Conservation (phyloP, 2,797 vertebrate genomes). For the Notamacropus eugenii region DNA sequence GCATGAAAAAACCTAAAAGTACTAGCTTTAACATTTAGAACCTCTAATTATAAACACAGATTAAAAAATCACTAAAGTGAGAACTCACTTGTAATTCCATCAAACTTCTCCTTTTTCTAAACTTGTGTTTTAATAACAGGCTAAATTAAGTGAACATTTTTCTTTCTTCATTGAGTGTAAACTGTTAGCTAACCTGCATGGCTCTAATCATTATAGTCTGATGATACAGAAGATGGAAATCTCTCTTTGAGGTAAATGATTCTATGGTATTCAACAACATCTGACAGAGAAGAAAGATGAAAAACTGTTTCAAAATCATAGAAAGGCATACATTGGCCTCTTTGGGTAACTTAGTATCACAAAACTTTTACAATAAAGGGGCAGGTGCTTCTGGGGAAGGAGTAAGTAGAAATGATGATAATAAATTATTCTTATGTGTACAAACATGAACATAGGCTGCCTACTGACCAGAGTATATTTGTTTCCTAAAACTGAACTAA, state of each 20-base stretch:
- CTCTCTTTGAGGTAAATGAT: slow-evolving; percentile 69
- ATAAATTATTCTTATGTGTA: not conserved
- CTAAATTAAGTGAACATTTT: not conserved
- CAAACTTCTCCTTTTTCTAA: not conserved
- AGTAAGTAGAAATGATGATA: not conserved
- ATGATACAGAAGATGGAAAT: not conserved
- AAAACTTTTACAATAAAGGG: not conserved
- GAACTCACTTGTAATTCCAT: not conserved
- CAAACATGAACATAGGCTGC: slow-evolving; percentile 48
- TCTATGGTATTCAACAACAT: slow-evolving; percentile 73
- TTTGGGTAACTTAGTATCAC: slow-evolving; percentile 15
- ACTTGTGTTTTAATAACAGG: not conserved
- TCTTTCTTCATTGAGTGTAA: not conserved
- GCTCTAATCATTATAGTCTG: not conserved
- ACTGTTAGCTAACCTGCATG: not conserved
- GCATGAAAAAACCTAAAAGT: not conserved
- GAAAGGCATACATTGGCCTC: slow-evolving; percentile 24
- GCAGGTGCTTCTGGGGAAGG: slow-evolving; percentile 18
- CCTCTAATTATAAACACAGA: not conserved
- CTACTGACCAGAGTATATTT: not conserved
- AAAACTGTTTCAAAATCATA: slow-evolving; percentile 72
- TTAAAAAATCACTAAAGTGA: not conserved
- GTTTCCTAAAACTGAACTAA: slow-evolving; percentile 42
- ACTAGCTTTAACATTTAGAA: not conserved
- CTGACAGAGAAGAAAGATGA: slow-evolving; percentile 69